Evolutionary conservation across 2,113 vertebrate species (phyloP).

Genomic region (Ancistrus triradiatus): DNA sequence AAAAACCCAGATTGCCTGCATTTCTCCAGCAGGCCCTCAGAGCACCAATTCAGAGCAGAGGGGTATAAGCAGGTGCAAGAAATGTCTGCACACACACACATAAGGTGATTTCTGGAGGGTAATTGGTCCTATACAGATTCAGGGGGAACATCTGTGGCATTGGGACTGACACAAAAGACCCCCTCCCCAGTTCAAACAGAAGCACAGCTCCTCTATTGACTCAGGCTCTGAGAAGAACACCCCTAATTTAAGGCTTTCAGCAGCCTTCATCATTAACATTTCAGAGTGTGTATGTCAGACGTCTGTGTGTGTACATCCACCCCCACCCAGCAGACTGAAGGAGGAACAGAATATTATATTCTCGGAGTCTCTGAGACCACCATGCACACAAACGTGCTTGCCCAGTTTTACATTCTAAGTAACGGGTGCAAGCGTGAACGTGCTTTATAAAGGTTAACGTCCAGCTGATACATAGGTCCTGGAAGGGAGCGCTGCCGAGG

Average conservation of each 20-base stretch:
- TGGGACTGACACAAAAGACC: constrained; percentile 46
- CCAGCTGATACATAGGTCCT: no score
- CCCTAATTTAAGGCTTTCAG: constrained; percentile 52
- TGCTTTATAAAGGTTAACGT: neutral
- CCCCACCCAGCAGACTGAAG: constrained; percentile 28
- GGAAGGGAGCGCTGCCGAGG: no score
- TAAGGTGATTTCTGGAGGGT: constrained; percentile 22
- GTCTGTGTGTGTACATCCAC: constrained; percentile 6
- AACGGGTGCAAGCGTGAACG: neutral
- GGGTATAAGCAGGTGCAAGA: constrained; percentile 16
- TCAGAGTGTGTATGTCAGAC: constrained; percentile 27
- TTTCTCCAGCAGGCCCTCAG: neutral
- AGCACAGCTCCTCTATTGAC: constrained; percentile 41
- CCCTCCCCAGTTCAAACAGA: constrained; percentile 34
- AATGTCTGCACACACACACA: constrained; percentile 30
- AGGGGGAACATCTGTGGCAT: constrained; percentile 51
- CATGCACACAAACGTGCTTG: constrained; percentile 1
- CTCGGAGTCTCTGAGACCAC: neutral
- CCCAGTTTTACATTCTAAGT: neutral
- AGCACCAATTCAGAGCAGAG: constrained; percentile 1
- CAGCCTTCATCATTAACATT: constrained; percentile 46
- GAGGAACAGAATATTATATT: constrained; percentile 18
- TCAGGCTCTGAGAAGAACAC: constrained; percentile 32
- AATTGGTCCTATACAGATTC: constrained; percentile 37
- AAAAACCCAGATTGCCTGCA: neutral